Evolutionary conservation across 2,113 vertebrate species (phyloP), one percentile per base, ranked within the genome.

Genomic region (Otolemur garnettii): DNA sequence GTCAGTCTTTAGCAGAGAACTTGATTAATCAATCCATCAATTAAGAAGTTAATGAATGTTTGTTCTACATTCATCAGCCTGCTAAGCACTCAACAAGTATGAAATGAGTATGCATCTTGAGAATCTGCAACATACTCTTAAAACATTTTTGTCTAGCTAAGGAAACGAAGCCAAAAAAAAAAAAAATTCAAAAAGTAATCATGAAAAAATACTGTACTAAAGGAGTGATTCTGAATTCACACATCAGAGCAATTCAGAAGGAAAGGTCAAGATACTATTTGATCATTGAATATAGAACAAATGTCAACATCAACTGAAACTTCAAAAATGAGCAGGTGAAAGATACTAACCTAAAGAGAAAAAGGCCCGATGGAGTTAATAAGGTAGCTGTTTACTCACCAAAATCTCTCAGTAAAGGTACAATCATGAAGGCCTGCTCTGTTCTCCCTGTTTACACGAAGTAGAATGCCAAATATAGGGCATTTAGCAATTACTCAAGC

Each of bases 371-470:
- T 33, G 38, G 22, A 93, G 21, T 96, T 92, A 78, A 50, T 4
- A 24, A 91, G 35, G 35, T 74, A 53, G 53, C 81, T 92, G 50
- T 95, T 96, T 71, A 81, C 35, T 88, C 38, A 59, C 4, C 45
- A 38, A 90, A 96, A 68, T 62, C 35, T 33, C 78, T 91, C 74
- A 24, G 84, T 77, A 75, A 83, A 92, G 60, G 60, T 82, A 95
- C 8, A 94, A 15, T 85, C 59, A 6, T 96, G 85, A 97, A 97
- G 81, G 92, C 50, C 78, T 85, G 18, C 69, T 95, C 93, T 97
- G 88, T 97, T 96, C 88, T 96, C 74, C 60, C 42, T 35, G 59
- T 90, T 97, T 94, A 94, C 64, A 45, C 62, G 78, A 87, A 91
- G 71, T 53, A 71, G 59, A 95, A 96, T 45, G 81, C 81, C 87